Evolutionary conservation across 2,113 vertebrate genomes (phyloP).

Genomic region (Lophochroa leadbeateri): DNA sequence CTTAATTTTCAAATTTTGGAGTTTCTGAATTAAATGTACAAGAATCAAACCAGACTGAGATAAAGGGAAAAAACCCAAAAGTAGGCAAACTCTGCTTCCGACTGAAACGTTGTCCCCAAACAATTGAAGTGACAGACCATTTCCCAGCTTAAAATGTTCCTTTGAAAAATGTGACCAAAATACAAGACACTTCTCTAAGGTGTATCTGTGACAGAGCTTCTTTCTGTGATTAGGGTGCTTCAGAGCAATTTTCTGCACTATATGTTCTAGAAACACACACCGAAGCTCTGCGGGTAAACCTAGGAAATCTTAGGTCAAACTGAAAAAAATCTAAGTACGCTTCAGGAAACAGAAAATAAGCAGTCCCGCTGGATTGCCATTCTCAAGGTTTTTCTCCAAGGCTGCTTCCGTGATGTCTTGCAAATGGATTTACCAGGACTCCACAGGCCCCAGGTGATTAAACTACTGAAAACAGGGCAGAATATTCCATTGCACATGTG

Average conservation of each 20-base stretch:
- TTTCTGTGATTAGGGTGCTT: background rate
- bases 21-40: background rate
- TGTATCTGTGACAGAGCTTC: background rate
- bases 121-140: background rate
- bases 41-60: background rate
- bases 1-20: background rate
- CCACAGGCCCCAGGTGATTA: background rate
- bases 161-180: background rate
- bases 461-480: constrained; percentile 45
- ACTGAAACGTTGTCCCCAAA: background rate
- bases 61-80: background rate
- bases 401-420: constrained; percentile 22
- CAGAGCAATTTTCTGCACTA: background rate
- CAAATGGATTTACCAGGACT: constrained; percentile 59
- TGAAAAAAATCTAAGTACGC: constrained; percentile 1
- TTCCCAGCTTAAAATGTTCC: background rate
- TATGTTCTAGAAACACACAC: background rate
- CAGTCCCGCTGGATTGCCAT: background rate
- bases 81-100: background rate
- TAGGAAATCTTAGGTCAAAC: constrained; percentile 25
- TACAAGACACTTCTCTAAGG: background rate
- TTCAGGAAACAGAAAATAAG: constrained; percentile 54
- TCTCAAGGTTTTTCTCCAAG: background rate
- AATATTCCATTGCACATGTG: constrained; percentile 38
- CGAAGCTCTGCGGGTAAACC: background rate